Percentiles rank a stretch among this genome's conserved stretches.
phyloP scores from a whole-genome alignment of 2,797 vertebrate genomes.

The Tapirus indicus region DNA sequence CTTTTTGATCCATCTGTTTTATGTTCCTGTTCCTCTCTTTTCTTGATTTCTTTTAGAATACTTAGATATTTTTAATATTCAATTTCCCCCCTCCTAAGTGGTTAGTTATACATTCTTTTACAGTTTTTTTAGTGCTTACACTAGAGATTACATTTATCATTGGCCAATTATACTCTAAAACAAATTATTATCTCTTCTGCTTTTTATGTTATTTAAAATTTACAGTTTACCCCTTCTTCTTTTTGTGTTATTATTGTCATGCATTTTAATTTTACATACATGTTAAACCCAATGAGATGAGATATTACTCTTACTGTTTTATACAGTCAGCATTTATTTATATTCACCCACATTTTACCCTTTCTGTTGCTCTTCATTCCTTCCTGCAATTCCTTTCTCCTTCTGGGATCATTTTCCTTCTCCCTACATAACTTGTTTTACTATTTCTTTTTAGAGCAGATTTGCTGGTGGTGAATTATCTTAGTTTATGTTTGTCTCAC shows the following conservation, averaged over 20 bases:
- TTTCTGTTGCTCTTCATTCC: background rate
- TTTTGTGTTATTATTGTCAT: background rate
- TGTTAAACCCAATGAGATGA: background rate
- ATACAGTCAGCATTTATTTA: background rate
- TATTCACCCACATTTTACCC: background rate
- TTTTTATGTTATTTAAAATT: slow-evolving; percentile 41
- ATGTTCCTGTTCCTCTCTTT: background rate
- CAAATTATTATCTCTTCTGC: background rate
- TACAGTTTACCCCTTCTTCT: background rate
- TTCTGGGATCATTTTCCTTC: background rate
- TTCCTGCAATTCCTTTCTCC: background rate
- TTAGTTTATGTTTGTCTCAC: slow-evolving; percentile 31
- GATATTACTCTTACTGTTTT: background rate
- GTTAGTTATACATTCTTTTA: background rate
- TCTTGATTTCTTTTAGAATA: slow-evolving; percentile 26
- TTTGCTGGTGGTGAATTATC: slow-evolving; percentile 1
- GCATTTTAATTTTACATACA: background rate
- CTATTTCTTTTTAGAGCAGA: slow-evolving; percentile 14
- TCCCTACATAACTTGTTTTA: background rate
- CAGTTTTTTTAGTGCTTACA: background rate
- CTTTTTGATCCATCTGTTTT: slow-evolving; percentile 7
- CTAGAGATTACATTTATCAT: background rate
- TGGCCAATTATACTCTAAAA: background rate
- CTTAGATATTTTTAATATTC: slow-evolving; percentile 26
- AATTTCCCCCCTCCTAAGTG: background rate